phyloP scores from a whole-genome alignment of 92 coral and sea anemone species.

The Galaxea fascicularis region DNA sequence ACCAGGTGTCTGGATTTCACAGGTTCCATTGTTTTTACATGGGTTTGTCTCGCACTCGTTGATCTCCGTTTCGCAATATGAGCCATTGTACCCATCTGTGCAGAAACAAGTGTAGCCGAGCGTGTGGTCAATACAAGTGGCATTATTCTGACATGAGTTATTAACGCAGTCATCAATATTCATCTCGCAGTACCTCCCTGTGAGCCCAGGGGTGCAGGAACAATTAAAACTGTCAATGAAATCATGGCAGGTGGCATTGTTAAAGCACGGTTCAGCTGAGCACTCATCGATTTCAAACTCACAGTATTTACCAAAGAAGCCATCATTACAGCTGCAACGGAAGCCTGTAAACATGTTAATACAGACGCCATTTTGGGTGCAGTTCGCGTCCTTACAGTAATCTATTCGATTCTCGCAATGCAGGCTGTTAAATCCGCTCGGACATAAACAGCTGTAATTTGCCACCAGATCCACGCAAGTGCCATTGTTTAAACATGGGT shows the following conservation, averaged over 20 bases:
- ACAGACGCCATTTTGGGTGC: conserved; percentile 54
- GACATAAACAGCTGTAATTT: conserved; percentile 57
- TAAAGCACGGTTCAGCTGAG: conserved; percentile 56
- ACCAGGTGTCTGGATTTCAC: conserved; percentile 57
- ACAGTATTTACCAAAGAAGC: conserved; percentile 69
- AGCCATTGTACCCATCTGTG: conserved; percentile 70
- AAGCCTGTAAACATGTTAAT: conserved; percentile 50
- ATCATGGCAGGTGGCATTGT: conserved; percentile 68
- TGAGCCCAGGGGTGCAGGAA: conserved; percentile 61
- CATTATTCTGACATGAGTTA: conserved; percentile 71
- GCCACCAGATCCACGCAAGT: conserved; percentile 50
- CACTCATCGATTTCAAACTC: conserved; percentile 58
- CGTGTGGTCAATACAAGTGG: conserved; percentile 66
- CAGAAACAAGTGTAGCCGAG: conserved; percentile 65
- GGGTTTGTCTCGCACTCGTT: conserved; percentile 63
- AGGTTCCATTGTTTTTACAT: conserved; percentile 74
- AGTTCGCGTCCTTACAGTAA: conserved; percentile 58
- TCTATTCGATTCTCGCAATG: conserved; percentile 58
- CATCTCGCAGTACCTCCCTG: conserved; percentile 58
- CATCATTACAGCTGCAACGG: conserved; percentile 55
- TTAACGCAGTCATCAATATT: conserved; percentile 70
- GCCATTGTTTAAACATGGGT: conserved; percentile 54
- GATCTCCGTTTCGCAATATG: conserved; percentile 63
- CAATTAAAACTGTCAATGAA: conserved; percentile 48
- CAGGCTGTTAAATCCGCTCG: conserved; percentile 51